Evolutionary conservation across 2,797 vertebrate genomes (phyloP), one percentile per base, ranked within the genome.

Genomic region (Mionectes olivaceus): DNA sequence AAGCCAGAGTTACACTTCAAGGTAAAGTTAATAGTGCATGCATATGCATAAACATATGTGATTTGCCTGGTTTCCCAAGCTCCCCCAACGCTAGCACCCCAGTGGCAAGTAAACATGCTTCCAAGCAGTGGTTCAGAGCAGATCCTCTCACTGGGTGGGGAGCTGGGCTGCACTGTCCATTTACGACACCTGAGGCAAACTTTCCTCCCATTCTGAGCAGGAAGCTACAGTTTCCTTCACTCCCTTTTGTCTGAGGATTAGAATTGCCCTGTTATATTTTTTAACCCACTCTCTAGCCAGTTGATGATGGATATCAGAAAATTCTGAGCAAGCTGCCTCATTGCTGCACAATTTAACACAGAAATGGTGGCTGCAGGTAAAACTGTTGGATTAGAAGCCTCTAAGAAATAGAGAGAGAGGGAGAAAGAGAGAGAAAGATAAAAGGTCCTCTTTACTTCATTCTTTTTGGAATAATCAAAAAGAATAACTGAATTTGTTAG

Each of bases 81-180:
- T 7, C 13, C 13, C 21, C 13, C 11, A 24, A 30, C 23, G 16
- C 24, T 19, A 60, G 41, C 44, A 78, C 10, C 5, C 4, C 0
- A 3, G 35, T 25, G 33, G 22, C 37, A 83, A 11, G 16, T 39
- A 57, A 83, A 7, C 11, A 18, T 12, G 22, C 17, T 60, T 15
- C 25, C 28, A 14, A 49, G 28, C 13, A 47, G 27, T 22, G 14
- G 25, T 30, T 87, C 53, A 78, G 52, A 87, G 44, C 14, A 78
- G 65, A 78, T 32, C 46, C 27, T 37, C 69, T 57, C 19, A 52
- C 14, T 10, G 22, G 43, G 4, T 30, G 9, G 13, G 24, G 17
- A 69, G 3, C 0, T 0, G 3, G 27, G 17, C 27, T 74, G 27
- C 28, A 25, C 28, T 1, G 0, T 7, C 32, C 9, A 4, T 4